These are phyloP conservation scores for Monopis laevigella DNA, from an alignment of 2,888 invertebrate genomes.

Conservation along the genomic window DNA sequence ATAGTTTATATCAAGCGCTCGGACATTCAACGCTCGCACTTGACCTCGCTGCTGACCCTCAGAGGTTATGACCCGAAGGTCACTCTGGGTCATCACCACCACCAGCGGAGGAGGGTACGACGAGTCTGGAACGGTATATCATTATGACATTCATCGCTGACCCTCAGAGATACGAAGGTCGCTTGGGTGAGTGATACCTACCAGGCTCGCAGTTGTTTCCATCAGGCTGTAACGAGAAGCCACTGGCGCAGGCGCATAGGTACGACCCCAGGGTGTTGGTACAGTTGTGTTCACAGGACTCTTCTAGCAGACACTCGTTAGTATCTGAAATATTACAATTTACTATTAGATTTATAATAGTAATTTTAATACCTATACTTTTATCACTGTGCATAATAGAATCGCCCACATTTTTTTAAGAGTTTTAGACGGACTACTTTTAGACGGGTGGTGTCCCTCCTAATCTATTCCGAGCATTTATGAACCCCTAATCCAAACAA, in stretches of 20 bases:
- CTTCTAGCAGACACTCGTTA: slow-evolving; percentile 79
- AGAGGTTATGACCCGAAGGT: slow-evolving; percentile 48
- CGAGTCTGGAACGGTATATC: slow-evolving; percentile 62
- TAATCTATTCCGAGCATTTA: no score
- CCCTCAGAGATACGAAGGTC: background rate
- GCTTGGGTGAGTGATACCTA: background rate
- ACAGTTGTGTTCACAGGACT: slow-evolving; percentile 79
- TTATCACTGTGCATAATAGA: no score
- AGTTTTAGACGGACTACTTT: no score
- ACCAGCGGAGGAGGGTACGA: slow-evolving; percentile 60
- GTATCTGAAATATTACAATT: slow-evolving; percentile 76
- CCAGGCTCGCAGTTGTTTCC: slow-evolving; percentile 22
- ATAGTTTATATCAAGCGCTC: slow-evolving; percentile 25
- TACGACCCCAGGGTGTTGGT: slow-evolving; percentile 73
- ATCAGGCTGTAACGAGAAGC: slow-evolving; percentile 67
- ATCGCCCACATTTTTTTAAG: no score
- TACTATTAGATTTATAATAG: no score
- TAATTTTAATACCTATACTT: no score
- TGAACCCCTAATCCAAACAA: no score
- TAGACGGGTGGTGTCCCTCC: no score
- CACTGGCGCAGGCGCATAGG: slow-evolving; percentile 76
- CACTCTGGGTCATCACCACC: slow-evolving; percentile 73
- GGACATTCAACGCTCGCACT: slow-evolving; percentile 45
- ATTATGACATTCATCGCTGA: background rate
- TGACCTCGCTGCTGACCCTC: background rate